Base-by-base conservation (phyloP, 1,140 invertebrate species). In the Diuraphis noxia region DNA sequence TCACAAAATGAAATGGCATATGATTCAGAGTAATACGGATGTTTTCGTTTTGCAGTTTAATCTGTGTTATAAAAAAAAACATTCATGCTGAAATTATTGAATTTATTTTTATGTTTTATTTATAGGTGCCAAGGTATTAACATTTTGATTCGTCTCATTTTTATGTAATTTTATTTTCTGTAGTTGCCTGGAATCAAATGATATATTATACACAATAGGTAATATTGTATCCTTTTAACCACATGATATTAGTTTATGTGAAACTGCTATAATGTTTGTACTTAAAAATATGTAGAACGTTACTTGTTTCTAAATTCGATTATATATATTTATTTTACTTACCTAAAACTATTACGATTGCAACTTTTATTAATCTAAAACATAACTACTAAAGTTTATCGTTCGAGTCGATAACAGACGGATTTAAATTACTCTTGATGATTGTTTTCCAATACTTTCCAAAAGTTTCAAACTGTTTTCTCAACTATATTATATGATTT, bases 351-450 rank as follows among this genome's bases (percentile, higher is more conserved):
- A n/a, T n/a, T n/a, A n/a, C 13, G n/a, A 72, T 30, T 79, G 77
- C 81, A 84, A 41, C 38, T 41, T 84, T 84, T 43, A 84, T 84
- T 43, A 30, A 82, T 82, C 81, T 82, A 82, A 41, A 30, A 10
- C 10, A 82, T 82, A 82, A 82, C 38, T 84, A 84, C 43, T 43
- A 43, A 43, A 34, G 17, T 84, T 84, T 84, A 21, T 84, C 10
- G 13, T 43, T 30, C 5, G 5, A 46, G 40, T 84, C 82, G 30
- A 34, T 13, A 41, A 84, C 82, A 21, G 25, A n/a, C 30, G 41
- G 30, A n/a, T n/a, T 46, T 43, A 84, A 84, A 41, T n/a, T 84
- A 84, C 34, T 84, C 82, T 43, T n/a, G 17, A 40, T 84, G 9
- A 40, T 43, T n/a, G 40, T 46, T 84, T 43, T 43, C 17, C 30